A percentile compares a stretch with the other conserved stretches of the same genome.
phyloP scores from a whole-genome alignment of 2,113 vertebrate genomes.

The Poecile atricapillus region DNA sequence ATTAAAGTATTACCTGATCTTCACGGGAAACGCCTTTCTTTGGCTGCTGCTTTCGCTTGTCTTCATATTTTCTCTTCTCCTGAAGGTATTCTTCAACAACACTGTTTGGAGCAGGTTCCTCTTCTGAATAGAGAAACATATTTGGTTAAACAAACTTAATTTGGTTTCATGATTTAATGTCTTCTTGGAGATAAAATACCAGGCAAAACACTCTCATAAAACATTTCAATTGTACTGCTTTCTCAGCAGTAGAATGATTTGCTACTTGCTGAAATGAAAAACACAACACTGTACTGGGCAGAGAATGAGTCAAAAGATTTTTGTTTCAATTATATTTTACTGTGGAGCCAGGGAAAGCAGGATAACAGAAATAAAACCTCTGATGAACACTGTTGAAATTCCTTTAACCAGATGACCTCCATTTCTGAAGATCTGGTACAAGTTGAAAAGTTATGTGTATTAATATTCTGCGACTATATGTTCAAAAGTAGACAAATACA shows the following conservation, averaged over 20 bases:
- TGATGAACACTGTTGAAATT: background rate
- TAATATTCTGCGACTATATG: conserved; percentile 55
- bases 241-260: conserved; percentile 15
- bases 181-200: background rate
- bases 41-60: conserved; percentile 79
- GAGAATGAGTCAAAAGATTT: background rate
- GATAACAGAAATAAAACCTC: background rate
- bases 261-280: conserved; percentile 24
- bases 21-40: conserved; percentile 81
- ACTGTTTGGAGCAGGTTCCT: conserved; percentile 72
- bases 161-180: background rate
- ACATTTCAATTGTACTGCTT: background rate
- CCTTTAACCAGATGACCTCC: background rate
- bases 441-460: background rate
- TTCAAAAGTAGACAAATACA: background rate
- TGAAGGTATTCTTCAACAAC: conserved; percentile 90
- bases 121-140: conserved; percentile 61
- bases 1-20: conserved; percentile 77
- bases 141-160: background rate
- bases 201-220: conserved; percentile 1
- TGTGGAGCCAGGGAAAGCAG: background rate
- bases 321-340: background rate
- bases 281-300: background rate
- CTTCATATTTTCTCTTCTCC: conserved; percentile 90
- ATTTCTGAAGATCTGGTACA: background rate